These are phyloP conservation scores for Coelinius sp. DNA, from an alignment of 2,888 invertebrate genomes.

Conservation along the genomic window DNA sequence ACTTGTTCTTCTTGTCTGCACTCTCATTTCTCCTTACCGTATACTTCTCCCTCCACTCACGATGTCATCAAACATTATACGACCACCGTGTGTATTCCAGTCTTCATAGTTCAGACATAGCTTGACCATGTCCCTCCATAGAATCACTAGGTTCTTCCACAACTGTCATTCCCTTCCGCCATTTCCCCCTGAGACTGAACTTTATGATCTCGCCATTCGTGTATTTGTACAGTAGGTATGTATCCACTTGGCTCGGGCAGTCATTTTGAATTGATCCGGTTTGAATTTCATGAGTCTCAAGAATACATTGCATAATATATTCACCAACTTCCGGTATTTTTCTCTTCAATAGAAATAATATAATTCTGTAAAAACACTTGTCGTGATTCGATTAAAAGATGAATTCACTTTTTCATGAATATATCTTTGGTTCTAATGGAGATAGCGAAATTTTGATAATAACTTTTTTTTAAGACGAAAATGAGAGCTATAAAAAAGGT, in stretches of 20 bases:
- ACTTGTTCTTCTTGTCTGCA: constrained; percentile 23
- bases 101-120: background rate
- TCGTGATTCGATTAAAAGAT: no score
- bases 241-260: background rate
- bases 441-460: no score
- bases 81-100: background rate
- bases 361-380: no score
- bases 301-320: no score
- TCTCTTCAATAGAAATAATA: no score
- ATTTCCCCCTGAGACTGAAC: background rate
- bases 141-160: background rate
- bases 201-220: background rate
- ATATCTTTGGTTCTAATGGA: no score
- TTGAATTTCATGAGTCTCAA: no score
- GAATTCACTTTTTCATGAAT: no score
- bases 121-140: background rate
- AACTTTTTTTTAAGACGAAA: no score
- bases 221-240: background rate
- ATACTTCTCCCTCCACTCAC: background rate
- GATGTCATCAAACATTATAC: constrained; percentile 3
- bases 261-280: background rate
- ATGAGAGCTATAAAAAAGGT: no score
- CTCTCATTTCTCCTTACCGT: constrained; percentile 10
- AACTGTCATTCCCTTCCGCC: background rate
- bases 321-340: no score